Percentiles rank a stretch among this genome's conserved stretches.
Evolutionary conservation across 2,888 invertebrate genomes (phyloP).

Genomic region (Platynereis dumerilii): DNA sequence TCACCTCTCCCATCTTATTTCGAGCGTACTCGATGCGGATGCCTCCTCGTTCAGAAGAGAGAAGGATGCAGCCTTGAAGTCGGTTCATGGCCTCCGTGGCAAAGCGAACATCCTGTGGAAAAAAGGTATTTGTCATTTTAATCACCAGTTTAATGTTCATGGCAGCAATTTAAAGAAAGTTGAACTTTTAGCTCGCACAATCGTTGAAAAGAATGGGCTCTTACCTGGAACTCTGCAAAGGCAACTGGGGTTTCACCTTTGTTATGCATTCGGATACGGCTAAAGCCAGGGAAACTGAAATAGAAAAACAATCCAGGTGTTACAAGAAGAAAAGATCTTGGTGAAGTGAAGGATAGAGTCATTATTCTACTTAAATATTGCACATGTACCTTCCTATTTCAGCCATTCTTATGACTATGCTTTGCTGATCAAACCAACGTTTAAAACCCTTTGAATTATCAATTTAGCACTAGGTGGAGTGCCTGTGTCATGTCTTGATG

Average conservation of each 20-base stretch:
- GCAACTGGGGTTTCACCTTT: slow-evolving; percentile 90
- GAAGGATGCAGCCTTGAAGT: slow-evolving; percentile 93
- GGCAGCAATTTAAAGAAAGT: no score
- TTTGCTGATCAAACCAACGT: no score
- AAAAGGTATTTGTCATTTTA: background rate
- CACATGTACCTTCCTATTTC: no score
- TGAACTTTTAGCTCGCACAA: no score
- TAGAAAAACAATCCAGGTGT: slow-evolving; percentile 7
- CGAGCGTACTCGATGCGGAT: slow-evolving; percentile 99
- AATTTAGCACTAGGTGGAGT: slow-evolving; percentile 2
- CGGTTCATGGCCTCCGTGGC: slow-evolving; percentile 91
- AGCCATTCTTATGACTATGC: no score
- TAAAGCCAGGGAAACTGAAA: slow-evolving; percentile 95
- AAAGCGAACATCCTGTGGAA: slow-evolving; percentile 76
- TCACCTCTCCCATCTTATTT: slow-evolving; percentile 93
- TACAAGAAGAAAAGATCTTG: no score
- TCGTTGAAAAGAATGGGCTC: no score
- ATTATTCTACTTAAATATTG: no score
- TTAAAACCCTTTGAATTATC: no score
- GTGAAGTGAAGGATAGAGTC: no score
- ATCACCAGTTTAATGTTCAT: background rate
- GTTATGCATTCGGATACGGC: slow-evolving; percentile 87
- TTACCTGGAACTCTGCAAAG: slow-evolving; percentile 90
- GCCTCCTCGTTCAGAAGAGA: slow-evolving; percentile 95
- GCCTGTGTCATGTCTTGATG: background rate